Conservation (phyloP, 2,888 invertebrate species). For the Lumbricus terrestris region DNA sequence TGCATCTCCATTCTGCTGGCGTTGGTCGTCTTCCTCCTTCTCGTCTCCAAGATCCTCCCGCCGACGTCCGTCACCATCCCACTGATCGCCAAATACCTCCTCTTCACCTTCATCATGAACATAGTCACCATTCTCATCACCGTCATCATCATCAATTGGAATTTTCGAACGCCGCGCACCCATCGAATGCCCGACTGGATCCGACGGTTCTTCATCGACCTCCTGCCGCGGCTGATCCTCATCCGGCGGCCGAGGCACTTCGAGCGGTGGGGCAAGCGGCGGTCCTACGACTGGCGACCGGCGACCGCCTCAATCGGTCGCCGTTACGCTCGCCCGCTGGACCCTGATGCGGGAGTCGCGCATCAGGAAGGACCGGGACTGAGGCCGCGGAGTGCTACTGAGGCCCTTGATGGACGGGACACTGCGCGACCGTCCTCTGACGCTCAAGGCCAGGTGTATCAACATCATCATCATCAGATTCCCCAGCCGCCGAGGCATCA, state of each 20-base stretch:
- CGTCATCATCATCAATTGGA: conserved; percentile 98
- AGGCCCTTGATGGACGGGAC: not conserved
- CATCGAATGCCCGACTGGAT: conserved; percentile 99
- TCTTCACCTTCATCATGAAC: conserved; percentile 99
- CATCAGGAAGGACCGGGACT: not conserved
- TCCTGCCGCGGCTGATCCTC: conserved; percentile 83
- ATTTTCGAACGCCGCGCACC: conserved; percentile 90
- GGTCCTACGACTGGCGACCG: not conserved
- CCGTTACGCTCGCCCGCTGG: not conserved
- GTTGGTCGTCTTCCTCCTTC: conserved; percentile 86
- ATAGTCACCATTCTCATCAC: conserved; percentile 98
- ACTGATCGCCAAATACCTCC: conserved; percentile 95
- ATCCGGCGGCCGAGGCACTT: conserved; percentile 81
- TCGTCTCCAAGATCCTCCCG: conserved; percentile 97
- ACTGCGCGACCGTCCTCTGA: not conserved
- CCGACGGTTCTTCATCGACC: conserved; percentile 88
- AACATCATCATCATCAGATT: no score
- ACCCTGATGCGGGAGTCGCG: no score
- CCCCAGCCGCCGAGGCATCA: not conserved
- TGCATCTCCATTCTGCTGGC: conserved; percentile 98
- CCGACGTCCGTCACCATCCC: conserved; percentile 97
- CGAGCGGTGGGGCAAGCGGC: conserved; percentile 59
- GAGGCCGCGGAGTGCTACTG: not conserved
- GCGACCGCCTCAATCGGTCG: not conserved
- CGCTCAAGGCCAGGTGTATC: not conserved